phyloP scores from a whole-genome alignment of 1,140 invertebrate species.

The Asbolus verrucosus region DNA sequence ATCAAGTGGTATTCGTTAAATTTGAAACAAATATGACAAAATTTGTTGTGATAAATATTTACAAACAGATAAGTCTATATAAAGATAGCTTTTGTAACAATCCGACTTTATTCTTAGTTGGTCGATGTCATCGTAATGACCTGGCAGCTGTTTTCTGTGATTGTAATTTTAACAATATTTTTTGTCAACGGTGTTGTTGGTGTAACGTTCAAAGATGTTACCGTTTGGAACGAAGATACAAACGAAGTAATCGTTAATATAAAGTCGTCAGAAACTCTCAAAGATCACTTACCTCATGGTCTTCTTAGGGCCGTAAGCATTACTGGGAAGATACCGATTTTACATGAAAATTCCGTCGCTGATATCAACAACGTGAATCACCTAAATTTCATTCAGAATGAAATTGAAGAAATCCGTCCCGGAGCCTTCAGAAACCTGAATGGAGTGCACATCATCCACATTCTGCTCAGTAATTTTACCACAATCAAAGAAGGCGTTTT shows the following conservation, averaged over 20 bases:
- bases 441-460: slow-evolving; percentile 1
- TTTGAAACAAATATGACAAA: too few species aligned
- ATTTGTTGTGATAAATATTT: too few species aligned
- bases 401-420: slow-evolving; percentile 38
- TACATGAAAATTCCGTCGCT: slow-evolving; percentile 29
- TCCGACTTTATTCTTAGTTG: too few species aligned
- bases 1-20: too few species aligned
- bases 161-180: too few species aligned
- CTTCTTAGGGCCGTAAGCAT: background rate
- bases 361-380: slow-evolving; percentile 24
- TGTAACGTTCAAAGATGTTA: slow-evolving; percentile 9
- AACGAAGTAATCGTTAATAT: background rate
- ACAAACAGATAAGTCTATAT: too few species aligned
- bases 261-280: background rate
- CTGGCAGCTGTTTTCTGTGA: too few species aligned
- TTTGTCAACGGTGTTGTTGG: too few species aligned
- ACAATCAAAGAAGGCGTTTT: slow-evolving; percentile 26
- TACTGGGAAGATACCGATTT: slow-evolving; percentile 17
- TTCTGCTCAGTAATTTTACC: background rate
- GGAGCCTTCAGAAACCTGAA: slow-evolving; percentile 32
- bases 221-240: background rate
- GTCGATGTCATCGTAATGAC: too few species aligned
- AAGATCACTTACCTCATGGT: background rate
- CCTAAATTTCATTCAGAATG: slow-evolving; percentile 21
- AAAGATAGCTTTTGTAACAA: too few species aligned